Percentiles rank a stretch among this genome's conserved stretches.
Conservation (phyloP, 2,888 invertebrate species). For the Nemotelus pantherinus region DNA sequence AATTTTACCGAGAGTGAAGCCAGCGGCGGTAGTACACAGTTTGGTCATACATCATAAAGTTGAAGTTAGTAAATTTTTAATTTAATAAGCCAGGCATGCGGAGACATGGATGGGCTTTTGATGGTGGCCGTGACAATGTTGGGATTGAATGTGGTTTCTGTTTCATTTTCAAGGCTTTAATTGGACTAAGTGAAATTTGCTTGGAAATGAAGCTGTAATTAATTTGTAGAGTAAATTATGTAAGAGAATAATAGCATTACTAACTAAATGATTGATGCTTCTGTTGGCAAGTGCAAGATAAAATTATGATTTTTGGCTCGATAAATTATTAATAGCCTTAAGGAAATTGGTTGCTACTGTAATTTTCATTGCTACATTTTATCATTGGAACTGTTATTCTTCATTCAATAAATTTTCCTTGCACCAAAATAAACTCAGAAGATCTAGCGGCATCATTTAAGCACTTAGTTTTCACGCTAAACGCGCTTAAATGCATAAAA, state of each 20-base stretch:
- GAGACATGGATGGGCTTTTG: background rate
- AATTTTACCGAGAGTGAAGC: background rate
- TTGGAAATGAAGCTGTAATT: background rate
- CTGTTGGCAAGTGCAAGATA: slow-evolving; percentile 9
- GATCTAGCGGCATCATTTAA: too few relatives aligned
- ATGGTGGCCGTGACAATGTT: background rate
- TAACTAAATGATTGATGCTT: background rate
- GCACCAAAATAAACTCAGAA: too few relatives aligned
- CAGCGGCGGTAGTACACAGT: background rate
- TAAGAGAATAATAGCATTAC: background rate
- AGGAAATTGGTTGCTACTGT: too few relatives aligned
- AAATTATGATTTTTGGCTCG: too few relatives aligned
- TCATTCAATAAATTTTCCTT: too few relatives aligned
- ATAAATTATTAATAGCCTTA: too few relatives aligned
- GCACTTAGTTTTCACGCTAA: too few relatives aligned
- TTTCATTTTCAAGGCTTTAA: slow-evolving; percentile 13
- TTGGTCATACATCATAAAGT: slow-evolving; percentile 30
- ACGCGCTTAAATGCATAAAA: too few relatives aligned
- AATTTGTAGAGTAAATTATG: background rate
- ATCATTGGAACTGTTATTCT: too few relatives aligned
- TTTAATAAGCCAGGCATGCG: slow-evolving; percentile 34
- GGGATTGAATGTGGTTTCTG: background rate
- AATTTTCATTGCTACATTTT: too few relatives aligned
- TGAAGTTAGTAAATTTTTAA: slow-evolving; percentile 33
- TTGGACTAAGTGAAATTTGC: slow-evolving; percentile 13